Percentiles rank a stretch among this genome's conserved stretches.
phyloP scores from a whole-genome alignment of 2,888 invertebrate genomes.

The Malachius bipustulatus region DNA sequence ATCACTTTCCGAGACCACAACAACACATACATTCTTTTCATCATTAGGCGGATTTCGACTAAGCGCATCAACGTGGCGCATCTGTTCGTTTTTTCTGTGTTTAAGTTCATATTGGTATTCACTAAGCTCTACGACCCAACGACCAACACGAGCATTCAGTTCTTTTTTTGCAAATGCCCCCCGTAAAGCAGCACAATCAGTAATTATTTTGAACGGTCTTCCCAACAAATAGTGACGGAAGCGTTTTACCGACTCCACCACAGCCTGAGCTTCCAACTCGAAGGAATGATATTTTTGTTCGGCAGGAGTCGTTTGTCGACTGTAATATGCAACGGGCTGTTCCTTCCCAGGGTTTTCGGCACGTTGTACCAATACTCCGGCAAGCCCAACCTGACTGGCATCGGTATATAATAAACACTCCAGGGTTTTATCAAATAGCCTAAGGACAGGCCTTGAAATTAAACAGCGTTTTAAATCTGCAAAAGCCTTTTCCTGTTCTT shows the following conservation, averaged over 20 bases:
- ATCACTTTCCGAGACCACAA: constrained; percentile 5
- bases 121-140: constrained; percentile 11
- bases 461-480: constrained; percentile 7
- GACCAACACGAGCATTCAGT: constrained; percentile 10
- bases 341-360: constrained; percentile 11
- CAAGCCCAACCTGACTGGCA: constrained; percentile 15
- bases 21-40: too few relatives aligned
- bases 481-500: constrained; percentile 11
- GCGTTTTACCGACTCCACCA: constrained; percentile 9
- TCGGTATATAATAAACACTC: constrained; percentile 15
- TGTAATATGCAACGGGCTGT: constrained; percentile 12
- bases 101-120: constrained; percentile 11
- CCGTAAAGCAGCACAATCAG: constrained; percentile 10
- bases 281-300: constrained; percentile 17
- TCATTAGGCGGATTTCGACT: constrained; percentile 12
- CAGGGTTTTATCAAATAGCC: constrained; percentile 13
- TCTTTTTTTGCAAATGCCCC: constrained; percentile 4
- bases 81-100: constrained; percentile 7
- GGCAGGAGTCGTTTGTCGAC: constrained; percentile 10
- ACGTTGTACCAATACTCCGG: constrained; percentile 14
- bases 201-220: constrained; percentile 6
- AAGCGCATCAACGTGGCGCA: constrained; percentile 13
- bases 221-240: constrained; percentile 9
- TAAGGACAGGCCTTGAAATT: constrained; percentile 12
- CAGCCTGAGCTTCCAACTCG: constrained; percentile 13